Base-by-base conservation (phyloP, 2,888 invertebrate genomes). In the Eubasilissa splendida region DNA sequence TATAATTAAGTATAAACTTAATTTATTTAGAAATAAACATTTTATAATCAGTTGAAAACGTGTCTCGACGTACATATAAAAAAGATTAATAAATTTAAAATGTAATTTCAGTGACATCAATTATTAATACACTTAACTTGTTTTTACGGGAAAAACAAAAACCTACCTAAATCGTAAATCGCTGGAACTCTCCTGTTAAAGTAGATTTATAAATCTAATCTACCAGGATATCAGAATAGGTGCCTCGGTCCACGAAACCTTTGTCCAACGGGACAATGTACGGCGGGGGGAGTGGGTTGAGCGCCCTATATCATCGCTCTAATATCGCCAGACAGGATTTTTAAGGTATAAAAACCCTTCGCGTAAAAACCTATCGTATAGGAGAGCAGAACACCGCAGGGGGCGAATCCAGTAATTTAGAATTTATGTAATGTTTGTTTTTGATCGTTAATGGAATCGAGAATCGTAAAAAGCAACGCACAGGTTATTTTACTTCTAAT, bases 151-250 rank as follows among this genome's bases (percentile, higher is more conserved):
- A n/a, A 14, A 1, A 60, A 60, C 60, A 31, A 33, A 63, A 63
- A 63, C 63, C 63, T 31, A 33, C 63, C 11, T 63, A 63, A 22
- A 68, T 42, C 52, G 42, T 42, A 42, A 42, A 68, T 68, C 10
- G 68, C 52, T 68, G 68, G 50, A 66, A 68, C 14, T 42, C 14
- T 50, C 52, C 42, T 33, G 52, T 68, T 68, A 68, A 68, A 68
- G 68, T 68, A 68, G 68, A 68, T 50, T 50, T 54, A 54, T 71
- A 54, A 54, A 71, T 71, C 54, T 71, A 71, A 71, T 71, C 71
- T 54, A 31, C 71, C 71, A 71, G 71, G 71, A 56, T 52, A 71
- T 52, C 22, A 71, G 71, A 71, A 71, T 54, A 31, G 71, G 54
- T 71, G 71, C 71, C 22, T 71, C 54, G 71, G 71, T 54, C 53